Conservation (phyloP, 1,140 invertebrate genomes). For the Linepithema humile region DNA sequence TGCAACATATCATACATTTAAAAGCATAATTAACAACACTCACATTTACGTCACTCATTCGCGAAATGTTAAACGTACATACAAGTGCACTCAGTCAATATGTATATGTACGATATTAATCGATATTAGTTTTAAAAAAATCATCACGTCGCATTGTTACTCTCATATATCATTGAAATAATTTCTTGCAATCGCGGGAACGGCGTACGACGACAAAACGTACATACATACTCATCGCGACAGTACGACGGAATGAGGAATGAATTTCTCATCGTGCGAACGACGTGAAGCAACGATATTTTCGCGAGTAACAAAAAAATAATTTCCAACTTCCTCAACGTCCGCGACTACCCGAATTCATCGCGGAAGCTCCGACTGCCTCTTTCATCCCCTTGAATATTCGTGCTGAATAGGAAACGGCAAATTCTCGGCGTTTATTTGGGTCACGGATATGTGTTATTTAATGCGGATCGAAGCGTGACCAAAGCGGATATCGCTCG, state of each 20-base stretch:
- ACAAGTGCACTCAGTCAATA: no score
- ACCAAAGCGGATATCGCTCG: conserved; percentile 8
- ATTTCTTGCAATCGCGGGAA: not conserved
- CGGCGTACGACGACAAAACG: not conserved
- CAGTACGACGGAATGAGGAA: not conserved
- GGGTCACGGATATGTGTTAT: conserved; percentile 62
- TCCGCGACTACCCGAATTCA: not conserved
- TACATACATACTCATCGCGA: not conserved
- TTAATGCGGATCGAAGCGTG: conserved; percentile 38
- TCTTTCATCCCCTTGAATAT: not conserved
- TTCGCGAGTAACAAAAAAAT: not conserved
- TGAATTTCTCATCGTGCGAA: not conserved
- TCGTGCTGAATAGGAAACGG: not conserved
- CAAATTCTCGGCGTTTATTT: conserved; percentile 45
- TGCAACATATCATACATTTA: not conserved
- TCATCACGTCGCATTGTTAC: not conserved
- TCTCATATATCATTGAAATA: not conserved
- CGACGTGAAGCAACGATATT: not conserved
- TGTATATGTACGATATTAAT: no score
- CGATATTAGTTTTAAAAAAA: not conserved
- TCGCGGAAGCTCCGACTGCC: not conserved
- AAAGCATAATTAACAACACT: not conserved
- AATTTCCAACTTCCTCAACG: not conserved
- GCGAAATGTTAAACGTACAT: not conserved
- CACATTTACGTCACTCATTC: not conserved